Conservation (phyloP, 2,797 vertebrate genomes). For the Phataginus tetradactyla region DNA sequence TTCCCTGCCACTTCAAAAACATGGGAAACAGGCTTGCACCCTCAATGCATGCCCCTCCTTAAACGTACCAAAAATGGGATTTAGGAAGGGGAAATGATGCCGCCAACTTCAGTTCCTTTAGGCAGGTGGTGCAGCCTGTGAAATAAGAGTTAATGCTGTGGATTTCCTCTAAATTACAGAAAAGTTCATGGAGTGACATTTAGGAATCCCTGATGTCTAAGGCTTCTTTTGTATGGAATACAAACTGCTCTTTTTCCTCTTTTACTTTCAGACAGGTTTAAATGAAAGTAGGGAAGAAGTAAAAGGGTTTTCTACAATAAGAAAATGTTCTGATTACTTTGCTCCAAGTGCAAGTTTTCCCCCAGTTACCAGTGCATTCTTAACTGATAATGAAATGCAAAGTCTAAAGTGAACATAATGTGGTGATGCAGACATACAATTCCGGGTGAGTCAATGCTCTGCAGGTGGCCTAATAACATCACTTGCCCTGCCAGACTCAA, state of each 20-base stretch:
- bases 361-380: slow-evolving; percentile 29
- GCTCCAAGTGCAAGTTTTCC: slow-evolving; percentile 24
- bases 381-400: slow-evolving; percentile 58
- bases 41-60: background rate
- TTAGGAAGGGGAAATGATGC: background rate
- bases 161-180: slow-evolving; percentile 44
- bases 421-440: slow-evolving; percentile 23
- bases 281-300: background rate
- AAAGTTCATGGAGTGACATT: background rate
- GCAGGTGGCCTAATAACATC: background rate
- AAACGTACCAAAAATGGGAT: background rate
- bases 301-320: slow-evolving; percentile 54
- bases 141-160: background rate
- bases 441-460: background rate
- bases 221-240: background rate
- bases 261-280: slow-evolving; percentile 21
- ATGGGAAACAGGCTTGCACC: background rate
- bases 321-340: slow-evolving; percentile 21
- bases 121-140: background rate
- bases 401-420: slow-evolving; percentile 56
- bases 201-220: background rate
- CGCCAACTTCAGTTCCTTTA: background rate
- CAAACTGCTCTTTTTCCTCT: background rate
- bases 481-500: background rate
- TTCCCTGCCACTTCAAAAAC: background rate